A percentile compares a stretch with the other conserved stretches of the same genome.
Evolutionary conservation across 2,888 invertebrate genomes (phyloP).

Genomic region (Platycheirus albimanus): DNA sequence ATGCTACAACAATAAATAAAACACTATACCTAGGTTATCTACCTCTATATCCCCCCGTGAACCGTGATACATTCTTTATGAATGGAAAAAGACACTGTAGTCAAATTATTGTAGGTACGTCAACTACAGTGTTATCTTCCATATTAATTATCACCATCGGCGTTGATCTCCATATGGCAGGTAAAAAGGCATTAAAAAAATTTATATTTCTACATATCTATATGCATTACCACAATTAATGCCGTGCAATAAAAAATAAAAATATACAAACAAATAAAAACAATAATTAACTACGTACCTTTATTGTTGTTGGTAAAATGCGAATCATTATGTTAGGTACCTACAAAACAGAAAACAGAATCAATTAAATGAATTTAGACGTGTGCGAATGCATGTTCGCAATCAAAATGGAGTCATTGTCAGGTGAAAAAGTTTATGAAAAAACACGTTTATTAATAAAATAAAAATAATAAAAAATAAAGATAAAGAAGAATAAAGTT

Average conservation of each 20-base stretch:
- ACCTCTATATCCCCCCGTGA: neutral
- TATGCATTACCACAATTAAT: conserved; percentile 26
- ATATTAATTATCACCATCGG: conserved; percentile 68
- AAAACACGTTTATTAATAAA: too few relatives aligned
- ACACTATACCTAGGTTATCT: too few relatives aligned
- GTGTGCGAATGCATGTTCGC: neutral
- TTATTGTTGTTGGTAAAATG: too few relatives aligned
- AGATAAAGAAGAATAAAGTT: too few relatives aligned
- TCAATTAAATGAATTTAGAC: conserved; percentile 3
- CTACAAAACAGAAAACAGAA: neutral
- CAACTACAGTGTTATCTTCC: conserved; percentile 61
- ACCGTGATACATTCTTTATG: conserved; percentile 58
- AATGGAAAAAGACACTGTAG: conserved; percentile 20
- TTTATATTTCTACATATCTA: conserved; percentile 33
- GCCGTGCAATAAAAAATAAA: conserved; percentile 12
- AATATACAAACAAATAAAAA: too few relatives aligned
- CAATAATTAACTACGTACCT: too few relatives aligned
- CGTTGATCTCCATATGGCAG: conserved; percentile 67
- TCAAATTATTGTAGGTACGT: conserved; percentile 40
- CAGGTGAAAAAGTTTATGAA: neutral
- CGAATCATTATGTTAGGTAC: too few relatives aligned
- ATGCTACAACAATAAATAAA: neutral
- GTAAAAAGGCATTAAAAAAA: conserved; percentile 16
- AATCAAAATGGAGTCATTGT: conserved; percentile 9
- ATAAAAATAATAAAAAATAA: too few relatives aligned